phyloP scores from a whole-genome alignment of 2,113 vertebrate genomes.

The Grammatotria lemairii region DNA sequence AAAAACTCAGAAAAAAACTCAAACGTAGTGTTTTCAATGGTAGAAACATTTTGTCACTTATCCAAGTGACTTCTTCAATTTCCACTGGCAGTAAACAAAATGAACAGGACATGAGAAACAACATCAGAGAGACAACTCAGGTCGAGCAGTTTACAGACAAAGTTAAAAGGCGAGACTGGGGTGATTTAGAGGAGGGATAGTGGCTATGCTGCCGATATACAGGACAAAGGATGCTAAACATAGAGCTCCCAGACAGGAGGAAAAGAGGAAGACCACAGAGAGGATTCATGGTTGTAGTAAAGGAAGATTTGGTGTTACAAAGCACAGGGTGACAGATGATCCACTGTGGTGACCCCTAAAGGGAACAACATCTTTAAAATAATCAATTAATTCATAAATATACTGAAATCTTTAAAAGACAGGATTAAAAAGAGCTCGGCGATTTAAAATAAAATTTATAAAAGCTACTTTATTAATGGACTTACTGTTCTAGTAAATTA shows the following conservation, averaged over 20 bases:
- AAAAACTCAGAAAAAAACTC: neutral
- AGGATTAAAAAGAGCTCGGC: neutral
- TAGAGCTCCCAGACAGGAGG: neutral
- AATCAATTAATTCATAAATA: neutral
- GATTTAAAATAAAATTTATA: neutral
- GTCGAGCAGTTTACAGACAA: neutral
- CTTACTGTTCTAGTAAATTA: neutral
- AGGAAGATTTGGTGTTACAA: neutral
- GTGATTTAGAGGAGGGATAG: neutral
- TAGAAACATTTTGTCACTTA: neutral
- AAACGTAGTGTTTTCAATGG: neutral
- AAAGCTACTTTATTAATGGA: neutral
- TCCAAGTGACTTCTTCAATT: neutral
- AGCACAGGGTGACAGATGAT: neutral
- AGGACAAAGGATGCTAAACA: neutral
- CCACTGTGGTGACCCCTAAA: neutral
- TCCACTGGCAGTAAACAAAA: neutral
- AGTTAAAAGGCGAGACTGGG: neutral
- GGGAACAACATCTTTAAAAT: neutral
- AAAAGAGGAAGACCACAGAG: neutral
- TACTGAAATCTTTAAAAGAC: neutral
- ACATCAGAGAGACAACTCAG: neutral
- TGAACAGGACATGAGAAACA: neutral
- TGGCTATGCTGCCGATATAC: neutral
- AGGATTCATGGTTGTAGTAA: neutral